phyloP scores from a whole-genome alignment of 1,140 invertebrate genomes.

The Bombyx mori region ASM3026992v2 NC_085135.1:10996501-10997000 shows the following conservation, averaged over 20 bases:
- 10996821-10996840: conserved; percentile 9
- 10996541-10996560: conserved; percentile 8
- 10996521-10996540: not conserved
- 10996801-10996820: conserved; percentile 7
- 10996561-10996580: conserved; percentile 7
- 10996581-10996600: conserved; percentile 5
- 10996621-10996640: conserved; percentile 10
- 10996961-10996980: no score
- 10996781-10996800: conserved; percentile 1
- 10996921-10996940: conserved; percentile 7
- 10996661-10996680: conserved; percentile 13
- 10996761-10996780: not conserved
- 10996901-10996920: conserved; percentile 7
- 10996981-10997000: no score
- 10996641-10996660: conserved; percentile 4
- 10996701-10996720: conserved; percentile 1
- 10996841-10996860: conserved; percentile 5
- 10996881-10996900: conserved; percentile 1
- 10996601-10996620: conserved; percentile 9
- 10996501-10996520: conserved; percentile 13
- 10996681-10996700: conserved; percentile 9
- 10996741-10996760: conserved; percentile 5
- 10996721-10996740: conserved; percentile 4
- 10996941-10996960: no score
- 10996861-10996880: conserved; percentile 6